A percentile compares a stretch with the other conserved stretches of the same genome.
Evolutionary conservation across 2,113 vertebrate genomes (phyloP).

Genomic region (Entomyzon cyanotis): DNA sequence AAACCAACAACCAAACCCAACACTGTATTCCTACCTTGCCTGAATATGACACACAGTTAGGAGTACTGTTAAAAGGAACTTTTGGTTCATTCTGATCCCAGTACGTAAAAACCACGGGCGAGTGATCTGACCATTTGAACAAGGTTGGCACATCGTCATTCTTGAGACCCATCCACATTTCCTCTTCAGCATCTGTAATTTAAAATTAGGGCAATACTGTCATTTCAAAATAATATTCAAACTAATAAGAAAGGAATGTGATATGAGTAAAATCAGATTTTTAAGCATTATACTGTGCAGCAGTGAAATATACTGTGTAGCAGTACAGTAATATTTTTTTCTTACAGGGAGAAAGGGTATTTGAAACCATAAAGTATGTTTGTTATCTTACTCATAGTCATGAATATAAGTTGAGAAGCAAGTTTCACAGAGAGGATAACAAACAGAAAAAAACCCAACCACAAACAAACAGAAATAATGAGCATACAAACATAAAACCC

Average conservation of each 20-base stretch:
- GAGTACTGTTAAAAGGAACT: conserved; percentile 69
- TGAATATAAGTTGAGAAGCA: neutral
- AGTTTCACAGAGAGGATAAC: neutral
- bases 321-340: neutral
- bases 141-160: conserved; percentile 69
- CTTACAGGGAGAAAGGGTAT: neutral
- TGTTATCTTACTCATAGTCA: neutral
- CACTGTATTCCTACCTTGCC: conserved; percentile 78
- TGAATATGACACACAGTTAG: conserved; percentile 85
- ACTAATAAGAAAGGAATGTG: neutral
- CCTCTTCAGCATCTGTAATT: conserved; percentile 71
- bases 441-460: neutral
- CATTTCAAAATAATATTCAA: neutral
- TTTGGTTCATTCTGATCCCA: conserved; percentile 87
- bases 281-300: neutral
- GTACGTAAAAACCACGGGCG: conserved; percentile 83
- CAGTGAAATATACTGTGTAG: neutral
- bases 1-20: neutral
- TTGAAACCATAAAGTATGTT: neutral
- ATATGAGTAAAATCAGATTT: neutral
- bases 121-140: conserved; percentile 85
- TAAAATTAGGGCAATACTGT: neutral
- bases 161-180: conserved; percentile 86
- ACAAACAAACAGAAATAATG: neutral
- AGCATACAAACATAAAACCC: neutral